Percentiles rank a stretch among this genome's conserved stretches.
These are phyloP conservation scores for Panagrolaimus sp. DNA, from an alignment of 1,140 invertebrate genomes.

Conservation along the genomic window DNA sequence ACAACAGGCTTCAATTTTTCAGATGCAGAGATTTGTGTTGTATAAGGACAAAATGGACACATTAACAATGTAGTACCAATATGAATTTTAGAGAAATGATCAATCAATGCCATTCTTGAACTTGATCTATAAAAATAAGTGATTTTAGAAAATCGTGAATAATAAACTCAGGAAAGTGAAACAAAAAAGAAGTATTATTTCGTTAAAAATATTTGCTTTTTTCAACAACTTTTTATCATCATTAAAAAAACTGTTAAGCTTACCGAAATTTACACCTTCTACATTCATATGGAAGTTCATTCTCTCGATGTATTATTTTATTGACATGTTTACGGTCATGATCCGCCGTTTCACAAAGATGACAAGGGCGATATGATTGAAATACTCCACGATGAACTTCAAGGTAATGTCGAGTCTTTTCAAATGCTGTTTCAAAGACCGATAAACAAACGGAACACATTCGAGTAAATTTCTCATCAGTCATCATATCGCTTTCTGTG, in stretches of 20 bases:
- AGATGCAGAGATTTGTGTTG: slow-evolving; percentile 4
- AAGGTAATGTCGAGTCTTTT: background rate
- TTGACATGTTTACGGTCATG: background rate
- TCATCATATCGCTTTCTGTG: background rate
- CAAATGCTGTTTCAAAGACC: slow-evolving; percentile 12
- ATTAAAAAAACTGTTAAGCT: background rate
- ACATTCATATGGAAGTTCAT: slow-evolving; percentile 12
- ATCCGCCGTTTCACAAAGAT: background rate
- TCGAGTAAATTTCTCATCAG: background rate
- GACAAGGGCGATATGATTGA: background rate
- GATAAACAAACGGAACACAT: background rate
- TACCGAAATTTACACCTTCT: slow-evolving; percentile 18
- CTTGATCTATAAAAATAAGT: slow-evolving; percentile 19
- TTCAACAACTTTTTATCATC: background rate
- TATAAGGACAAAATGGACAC: slow-evolving; percentile 22
- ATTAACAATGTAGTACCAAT: slow-evolving; percentile 11
- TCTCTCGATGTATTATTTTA: background rate
- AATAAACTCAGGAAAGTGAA: background rate
- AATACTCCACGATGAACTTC: background rate
- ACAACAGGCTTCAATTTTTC: slow-evolving; percentile 21
- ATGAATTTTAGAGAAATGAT: slow-evolving; percentile 20
- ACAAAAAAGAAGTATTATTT: background rate
- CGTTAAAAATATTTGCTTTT: slow-evolving; percentile 5
- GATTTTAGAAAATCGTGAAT: too few species aligned
- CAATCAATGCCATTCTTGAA: slow-evolving; percentile 4